A percentile compares a stretch with the other conserved stretches of the same genome.
Evolutionary conservation across 1,140 invertebrate species (phyloP).

Genomic region (Drosophila albomicans): DNA sequence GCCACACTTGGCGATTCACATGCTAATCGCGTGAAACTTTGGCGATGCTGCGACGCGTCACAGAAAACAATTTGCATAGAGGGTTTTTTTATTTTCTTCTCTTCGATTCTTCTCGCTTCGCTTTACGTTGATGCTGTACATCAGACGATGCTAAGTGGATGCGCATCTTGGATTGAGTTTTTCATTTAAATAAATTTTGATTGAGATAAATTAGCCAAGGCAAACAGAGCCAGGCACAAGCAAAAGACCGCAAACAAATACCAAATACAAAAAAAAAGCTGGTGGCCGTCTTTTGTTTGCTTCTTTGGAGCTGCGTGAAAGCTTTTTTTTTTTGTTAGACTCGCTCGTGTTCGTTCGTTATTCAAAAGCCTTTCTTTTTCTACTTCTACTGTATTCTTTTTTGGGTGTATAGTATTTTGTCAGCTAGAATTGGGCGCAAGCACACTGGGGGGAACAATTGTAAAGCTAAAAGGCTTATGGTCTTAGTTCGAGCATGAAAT

Average conservation of each 20-base stretch:
- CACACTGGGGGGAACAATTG: slow-evolving; percentile 56
- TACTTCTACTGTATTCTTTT: slow-evolving; percentile 9
- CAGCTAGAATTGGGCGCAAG: slow-evolving; percentile 76
- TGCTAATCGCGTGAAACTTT: slow-evolving; percentile 74
- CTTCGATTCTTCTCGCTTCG: background rate
- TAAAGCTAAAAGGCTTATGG: slow-evolving; percentile 80
- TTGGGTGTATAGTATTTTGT: slow-evolving; percentile 59
- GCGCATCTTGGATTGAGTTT: slow-evolving; percentile 55
- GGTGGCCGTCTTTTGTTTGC: slow-evolving; percentile 57
- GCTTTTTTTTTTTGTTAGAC: slow-evolving; percentile 55
- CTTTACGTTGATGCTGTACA: slow-evolving; percentile 48
- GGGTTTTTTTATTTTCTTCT: slow-evolving; percentile 39
- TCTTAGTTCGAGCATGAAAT: slow-evolving; percentile 48
- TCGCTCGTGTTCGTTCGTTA: slow-evolving; percentile 5
- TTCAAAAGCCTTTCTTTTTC: slow-evolving; percentile 77
- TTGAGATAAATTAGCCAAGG: slow-evolving; percentile 75
- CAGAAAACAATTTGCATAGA: slow-evolving; percentile 60
- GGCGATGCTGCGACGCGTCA: slow-evolving; percentile 12
- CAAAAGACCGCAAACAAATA: background rate
- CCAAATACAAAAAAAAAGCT: background rate
- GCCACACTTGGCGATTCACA: slow-evolving; percentile 52
- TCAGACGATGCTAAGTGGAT: slow-evolving; percentile 40
- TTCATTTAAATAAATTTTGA: slow-evolving; percentile 79
- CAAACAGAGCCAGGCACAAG: background rate
- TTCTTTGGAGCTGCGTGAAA: slow-evolving; percentile 54